A percentile compares a stretch with the other conserved stretches of the same genome.
phyloP scores from a whole-genome alignment of 2,113 vertebrate species.

The Rousettus leschenaultii region DNA sequence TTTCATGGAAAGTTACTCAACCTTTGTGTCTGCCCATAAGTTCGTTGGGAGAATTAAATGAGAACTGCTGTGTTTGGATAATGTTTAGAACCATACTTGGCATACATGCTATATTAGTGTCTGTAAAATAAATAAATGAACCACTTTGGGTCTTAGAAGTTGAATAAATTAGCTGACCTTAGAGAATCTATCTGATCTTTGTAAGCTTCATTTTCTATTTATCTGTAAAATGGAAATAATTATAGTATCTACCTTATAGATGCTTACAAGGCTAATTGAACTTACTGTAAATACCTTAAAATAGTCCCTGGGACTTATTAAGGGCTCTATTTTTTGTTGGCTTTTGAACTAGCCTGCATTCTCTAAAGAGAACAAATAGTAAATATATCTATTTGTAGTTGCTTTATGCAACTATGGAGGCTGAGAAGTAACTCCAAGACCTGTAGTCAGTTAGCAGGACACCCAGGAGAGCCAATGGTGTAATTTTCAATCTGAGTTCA shows the following conservation, averaged over 20 bases:
- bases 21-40: not conserved
- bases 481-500: not conserved
- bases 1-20: not conserved
- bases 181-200: not conserved
- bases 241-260: not conserved
- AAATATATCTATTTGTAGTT: not conserved
- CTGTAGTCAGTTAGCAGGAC: not conserved
- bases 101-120: not conserved
- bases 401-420: not conserved
- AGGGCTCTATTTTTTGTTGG: not conserved
- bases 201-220: not conserved
- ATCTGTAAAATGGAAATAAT: not conserved
- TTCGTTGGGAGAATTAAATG: not conserved
- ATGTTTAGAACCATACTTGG: not conserved
- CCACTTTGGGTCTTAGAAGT: not conserved
- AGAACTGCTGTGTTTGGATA: not conserved
- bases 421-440: not conserved
- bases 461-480: not conserved
- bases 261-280: not conserved
- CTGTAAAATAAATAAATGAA: not conserved
- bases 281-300: not conserved
- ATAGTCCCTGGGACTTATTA: not conserved
- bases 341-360: not conserved
- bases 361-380: not conserved
- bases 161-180: not conserved